phyloP scores from a whole-genome alignment of 2,888 invertebrate genomes.

The Caenorhabditis sp. region DNA sequence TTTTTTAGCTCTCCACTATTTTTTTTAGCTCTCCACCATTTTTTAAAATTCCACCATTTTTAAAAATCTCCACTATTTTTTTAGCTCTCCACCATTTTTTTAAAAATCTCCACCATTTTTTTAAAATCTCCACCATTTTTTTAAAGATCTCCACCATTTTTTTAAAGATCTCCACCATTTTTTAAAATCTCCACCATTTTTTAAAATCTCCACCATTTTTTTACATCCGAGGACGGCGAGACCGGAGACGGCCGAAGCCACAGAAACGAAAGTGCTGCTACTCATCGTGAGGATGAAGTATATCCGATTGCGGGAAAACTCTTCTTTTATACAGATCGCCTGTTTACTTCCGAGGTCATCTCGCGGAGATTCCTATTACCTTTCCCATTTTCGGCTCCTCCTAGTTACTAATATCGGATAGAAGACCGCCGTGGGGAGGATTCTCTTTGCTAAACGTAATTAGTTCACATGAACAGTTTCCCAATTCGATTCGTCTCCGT shows the following conservation, averaged over 20 bases:
- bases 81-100: too few species aligned
- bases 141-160: too few species aligned
- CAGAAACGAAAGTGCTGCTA: slow-evolving; percentile 49
- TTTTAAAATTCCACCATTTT: too few species aligned
- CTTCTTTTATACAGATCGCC: slow-evolving; percentile 23
- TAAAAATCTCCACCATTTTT: too few species aligned
- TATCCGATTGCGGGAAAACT: not conserved
- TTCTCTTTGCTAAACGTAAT: too few species aligned
- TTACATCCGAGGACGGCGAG: slow-evolving; percentile 56
- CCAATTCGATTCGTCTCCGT: slow-evolving; percentile 10
- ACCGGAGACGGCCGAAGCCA: slow-evolving; percentile 54
- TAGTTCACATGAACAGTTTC: slow-evolving; percentile 43
- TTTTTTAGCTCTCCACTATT: too few species aligned
- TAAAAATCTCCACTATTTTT: too few species aligned
- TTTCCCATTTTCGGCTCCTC: slow-evolving; percentile 17
- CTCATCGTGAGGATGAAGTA: slow-evolving; percentile 56
- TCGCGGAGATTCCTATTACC: slow-evolving; percentile 9
- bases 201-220: too few species aligned
- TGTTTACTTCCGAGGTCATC: slow-evolving; percentile 42
- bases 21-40: too few species aligned
- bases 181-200: too few species aligned
- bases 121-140: too few species aligned
- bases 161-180: too few species aligned
- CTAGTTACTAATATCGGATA: not conserved
- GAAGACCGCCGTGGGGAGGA: not conserved